Base-by-base conservation (phyloP, 1,140 invertebrate species). In the Lineus longissimus region DNA sequence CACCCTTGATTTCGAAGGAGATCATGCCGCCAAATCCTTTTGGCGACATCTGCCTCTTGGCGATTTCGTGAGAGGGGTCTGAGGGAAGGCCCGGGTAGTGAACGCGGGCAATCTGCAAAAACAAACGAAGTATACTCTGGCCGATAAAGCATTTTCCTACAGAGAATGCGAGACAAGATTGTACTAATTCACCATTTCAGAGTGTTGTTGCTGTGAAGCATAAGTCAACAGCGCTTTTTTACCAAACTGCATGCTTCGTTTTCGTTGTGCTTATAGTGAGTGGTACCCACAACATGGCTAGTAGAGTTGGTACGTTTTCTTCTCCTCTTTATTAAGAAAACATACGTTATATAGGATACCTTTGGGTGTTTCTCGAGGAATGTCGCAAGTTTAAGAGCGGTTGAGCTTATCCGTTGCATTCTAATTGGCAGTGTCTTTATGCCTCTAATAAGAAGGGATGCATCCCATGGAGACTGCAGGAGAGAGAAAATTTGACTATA, bases 11-110 rank as follows among this genome's bases (percentile, higher is more conserved):
- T 71, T 91, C 95, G 75, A 97, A 94, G 0, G 91, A 89, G 61
- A 98, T 85, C 83, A 98, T 95, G 17, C 95, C 95, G 68, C 93
- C 92, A 76, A 92, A 91, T 0, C 94, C 93, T 56, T 86, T 68
- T 7, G 33, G 7, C 25, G 23, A 86, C 73, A 89, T 90, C 83
- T 98, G 94, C 71, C 85, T 88, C 66, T 89, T 85, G 0, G 90
- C 88, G 2, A 97, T 72, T 61, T 91, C 85, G 77, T 97, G 86
- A 71, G 97, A 92, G 1, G 94, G 93, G 84, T 98, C 95, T 0
- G 90, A 90, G 17, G 88, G 85, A 4, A 98, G 82, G 57, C 90
- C 91, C 87, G 73, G 66, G 64, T 79, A 81, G 23, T 59, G 25
- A 0, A 81, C 76, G 22, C 60, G 54, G 17, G 66, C 31, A 23